These are phyloP conservation scores for Eurois occulta DNA, from an alignment of 2,888 invertebrate species.

Conservation along the genomic window DNA sequence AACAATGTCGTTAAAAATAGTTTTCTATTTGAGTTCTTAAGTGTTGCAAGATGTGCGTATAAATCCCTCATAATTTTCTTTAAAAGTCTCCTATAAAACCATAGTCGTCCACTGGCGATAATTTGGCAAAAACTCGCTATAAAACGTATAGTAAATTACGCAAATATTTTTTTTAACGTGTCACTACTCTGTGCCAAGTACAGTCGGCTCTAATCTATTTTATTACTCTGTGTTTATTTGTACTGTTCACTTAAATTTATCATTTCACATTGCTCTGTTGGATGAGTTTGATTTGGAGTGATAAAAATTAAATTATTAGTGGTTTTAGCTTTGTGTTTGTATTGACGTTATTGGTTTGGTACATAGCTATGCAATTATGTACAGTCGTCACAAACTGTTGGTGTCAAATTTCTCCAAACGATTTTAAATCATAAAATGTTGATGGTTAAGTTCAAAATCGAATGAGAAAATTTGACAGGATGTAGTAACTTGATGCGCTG, in stretches of 20 bases:
- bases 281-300: background rate
- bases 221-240: slow-evolving; percentile 28
- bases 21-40: background rate
- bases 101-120: slow-evolving; percentile 23
- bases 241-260: slow-evolving; percentile 16
- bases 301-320: background rate
- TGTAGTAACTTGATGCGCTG: too few relatives aligned
- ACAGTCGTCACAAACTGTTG: too few relatives aligned
- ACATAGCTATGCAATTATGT: background rate
- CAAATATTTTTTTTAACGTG: slow-evolving; percentile 33
- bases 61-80: slow-evolving; percentile 5
- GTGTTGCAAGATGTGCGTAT: background rate
- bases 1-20: background rate
- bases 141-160: slow-evolving; percentile 36
- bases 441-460: too few relatives aligned
- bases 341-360: background rate
- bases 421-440: too few relatives aligned
- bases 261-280: slow-evolving; percentile 1
- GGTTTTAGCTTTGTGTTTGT: background rate
- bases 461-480: too few relatives aligned
- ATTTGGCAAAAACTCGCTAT: slow-evolving; percentile 52
- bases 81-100: slow-evolving; percentile 7
- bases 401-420: too few relatives aligned
- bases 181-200: slow-evolving; percentile 44
- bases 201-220: slow-evolving; percentile 35